Evolutionary conservation across 2,888 invertebrate species (phyloP).

Genomic region (Ichneumon xanthorius): DNA sequence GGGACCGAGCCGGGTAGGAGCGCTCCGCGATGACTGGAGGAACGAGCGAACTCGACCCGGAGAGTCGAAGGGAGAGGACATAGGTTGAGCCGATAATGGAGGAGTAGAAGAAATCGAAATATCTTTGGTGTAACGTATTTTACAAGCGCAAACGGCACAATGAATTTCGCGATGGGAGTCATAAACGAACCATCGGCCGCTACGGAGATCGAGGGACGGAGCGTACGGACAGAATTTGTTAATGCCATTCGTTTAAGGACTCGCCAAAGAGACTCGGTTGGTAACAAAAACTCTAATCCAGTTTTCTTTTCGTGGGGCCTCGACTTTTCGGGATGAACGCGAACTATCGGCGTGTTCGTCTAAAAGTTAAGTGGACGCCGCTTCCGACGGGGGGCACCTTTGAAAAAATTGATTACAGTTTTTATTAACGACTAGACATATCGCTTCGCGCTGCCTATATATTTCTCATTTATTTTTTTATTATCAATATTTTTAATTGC

Average conservation of each 20-base stretch:
- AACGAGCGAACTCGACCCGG: background rate
- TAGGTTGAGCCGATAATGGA: slow-evolving; percentile 40
- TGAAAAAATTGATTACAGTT: background rate
- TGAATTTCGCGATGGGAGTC: slow-evolving; percentile 1
- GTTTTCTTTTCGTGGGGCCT: background rate
- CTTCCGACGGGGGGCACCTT: background rate
- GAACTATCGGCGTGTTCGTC: background rate
- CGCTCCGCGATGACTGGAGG: slow-evolving; percentile 8
- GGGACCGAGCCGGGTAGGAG: background rate
- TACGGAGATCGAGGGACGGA: background rate
- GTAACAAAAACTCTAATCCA: background rate
- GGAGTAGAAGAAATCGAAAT: slow-evolving; percentile 19
- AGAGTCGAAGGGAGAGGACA: slow-evolving; percentile 18
- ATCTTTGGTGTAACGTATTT: slow-evolving; percentile 31
- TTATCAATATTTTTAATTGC: too few relatives aligned
- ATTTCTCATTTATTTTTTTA: too few relatives aligned
- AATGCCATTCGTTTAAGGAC: background rate
- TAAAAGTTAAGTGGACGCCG: background rate
- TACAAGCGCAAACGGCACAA: slow-evolving; percentile 28
- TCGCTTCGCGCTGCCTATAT: too few relatives aligned
- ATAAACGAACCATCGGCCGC: background rate
- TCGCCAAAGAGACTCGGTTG: background rate
- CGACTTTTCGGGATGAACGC: background rate
- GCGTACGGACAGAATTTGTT: background rate
- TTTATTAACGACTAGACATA: too few relatives aligned